Evolutionary conservation across 2,113 vertebrate genomes (phyloP), one percentile per base, ranked within the genome.

Genomic region (Centropus unirufus): DNA sequence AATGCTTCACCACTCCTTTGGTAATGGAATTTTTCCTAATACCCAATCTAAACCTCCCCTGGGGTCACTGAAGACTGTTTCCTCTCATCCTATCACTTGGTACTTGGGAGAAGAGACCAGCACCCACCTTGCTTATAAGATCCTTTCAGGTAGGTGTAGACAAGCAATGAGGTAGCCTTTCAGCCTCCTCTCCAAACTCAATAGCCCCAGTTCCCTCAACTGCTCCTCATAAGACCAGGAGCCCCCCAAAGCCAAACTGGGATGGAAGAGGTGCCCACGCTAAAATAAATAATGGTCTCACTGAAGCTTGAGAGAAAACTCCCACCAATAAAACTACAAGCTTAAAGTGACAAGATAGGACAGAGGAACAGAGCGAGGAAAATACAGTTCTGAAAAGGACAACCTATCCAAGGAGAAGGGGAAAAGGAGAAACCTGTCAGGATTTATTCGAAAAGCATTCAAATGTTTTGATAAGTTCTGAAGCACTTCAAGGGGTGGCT

Each of bases 401-500:
- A 69, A 32, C 13, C 11, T 8, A 49, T 32, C 20, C 75, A 83
- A 66, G 34, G 34, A 4, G 81, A 84, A 93, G 68, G 30, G 64
- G 69, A 75, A 72, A 26, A 61, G 34, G 76, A 74, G 55, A 27
- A 49, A 73, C 77, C 61, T 44, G 69, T 66, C 64, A 77, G 39
- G 85, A 30, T 34, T 14, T 62, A 17, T 67, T 93, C 82, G 81
- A 82, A 63, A 94, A 73, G n/a, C 42, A 51, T 58, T 89, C 36
- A 54, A 87, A 87, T 61, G 67, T 93, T 95, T 89, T 91, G 57
- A 72, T 89, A 73, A 57, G 74, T 76, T 91, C 77, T 89, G 55
- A 69, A 92, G 44, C 49, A 14, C 67, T 67, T 88, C 36, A 66
- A 34, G 68, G 32, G n/a, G 9, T 68, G 62, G n/a, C 52, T 87